These are phyloP conservation scores for Thripadectes ignobilis DNA, from an alignment of 2,797 vertebrate species.

Conservation along the genomic window DNA sequence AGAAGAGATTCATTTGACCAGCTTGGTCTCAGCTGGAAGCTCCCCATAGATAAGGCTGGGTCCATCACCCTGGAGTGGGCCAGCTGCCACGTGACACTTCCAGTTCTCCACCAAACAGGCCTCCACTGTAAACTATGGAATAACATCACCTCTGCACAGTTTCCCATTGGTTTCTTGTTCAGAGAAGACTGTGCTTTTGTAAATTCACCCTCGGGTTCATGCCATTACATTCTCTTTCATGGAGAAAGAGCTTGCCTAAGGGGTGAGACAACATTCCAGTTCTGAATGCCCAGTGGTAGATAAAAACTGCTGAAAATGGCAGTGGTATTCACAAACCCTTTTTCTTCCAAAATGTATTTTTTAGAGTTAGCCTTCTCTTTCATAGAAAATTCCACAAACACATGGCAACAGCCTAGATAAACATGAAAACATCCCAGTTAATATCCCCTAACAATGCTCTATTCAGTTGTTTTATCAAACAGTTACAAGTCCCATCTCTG, in stretches of 20 bases:
- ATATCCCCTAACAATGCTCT: not conserved
- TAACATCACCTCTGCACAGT: not conserved
- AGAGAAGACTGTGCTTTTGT: not conserved
- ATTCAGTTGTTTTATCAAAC: not conserved
- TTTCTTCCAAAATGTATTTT: not conserved
- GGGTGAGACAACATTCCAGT: not conserved
- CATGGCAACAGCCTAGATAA: not conserved
- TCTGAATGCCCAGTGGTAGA: not conserved
- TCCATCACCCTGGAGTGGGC: not conserved
- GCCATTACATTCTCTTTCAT: not conserved
- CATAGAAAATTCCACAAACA: not conserved
- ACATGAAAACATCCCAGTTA: not conserved
- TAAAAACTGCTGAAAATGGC: not conserved
- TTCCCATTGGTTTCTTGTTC: not conserved
- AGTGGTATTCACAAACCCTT: not conserved
- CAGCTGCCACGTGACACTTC: not conserved
- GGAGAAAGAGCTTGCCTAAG: not conserved
- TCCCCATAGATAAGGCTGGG: not conserved
- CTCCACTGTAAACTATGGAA: not conserved
- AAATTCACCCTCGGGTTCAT: not conserved
- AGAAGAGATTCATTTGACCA: not conserved
- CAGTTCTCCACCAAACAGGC: not conserved
- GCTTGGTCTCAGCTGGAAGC: not conserved
- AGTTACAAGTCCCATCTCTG: not conserved
- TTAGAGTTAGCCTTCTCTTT: not conserved